Evolutionary conservation across 2,888 invertebrate species (phyloP).

Genomic region (Noctua fimbriata): DNA sequence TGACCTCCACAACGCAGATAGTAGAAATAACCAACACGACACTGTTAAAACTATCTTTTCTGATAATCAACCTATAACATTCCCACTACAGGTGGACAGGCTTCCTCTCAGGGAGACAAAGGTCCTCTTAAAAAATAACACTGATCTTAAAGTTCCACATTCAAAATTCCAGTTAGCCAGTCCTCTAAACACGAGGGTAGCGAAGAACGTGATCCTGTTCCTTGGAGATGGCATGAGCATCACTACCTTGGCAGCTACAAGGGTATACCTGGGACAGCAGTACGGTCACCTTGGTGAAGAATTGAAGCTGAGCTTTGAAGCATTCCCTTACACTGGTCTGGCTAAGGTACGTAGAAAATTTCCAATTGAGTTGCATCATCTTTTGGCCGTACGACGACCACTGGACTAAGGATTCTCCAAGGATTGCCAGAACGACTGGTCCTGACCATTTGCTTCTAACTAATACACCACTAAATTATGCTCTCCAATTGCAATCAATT

Average conservation of each 20-base stretch:
- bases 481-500: neutral
- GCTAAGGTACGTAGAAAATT: slow-evolving; percentile 91
- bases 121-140: neutral
- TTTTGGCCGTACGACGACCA: neutral
- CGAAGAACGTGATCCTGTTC: slow-evolving; percentile 94
- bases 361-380: neutral
- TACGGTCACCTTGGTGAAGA: slow-evolving; percentile 92
- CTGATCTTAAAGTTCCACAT: neutral
- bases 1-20: neutral
- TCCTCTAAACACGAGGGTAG: slow-evolving; percentile 78
- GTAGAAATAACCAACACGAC: neutral
- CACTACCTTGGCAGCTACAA: slow-evolving; percentile 94
- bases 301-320: slow-evolving; percentile 92
- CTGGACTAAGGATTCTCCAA: neutral
- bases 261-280: slow-evolving; percentile 93
- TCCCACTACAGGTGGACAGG: too few relatives aligned
- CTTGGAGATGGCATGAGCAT: slow-evolving; percentile 97
- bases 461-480: neutral
- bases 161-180: slow-evolving; percentile 73
- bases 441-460: neutral
- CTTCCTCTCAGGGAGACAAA: neutral
- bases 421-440: neutral
- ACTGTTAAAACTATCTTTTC: neutral
- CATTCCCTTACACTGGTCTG: slow-evolving; percentile 93
- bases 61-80: neutral